Conservation (phyloP, 2,113 vertebrate genomes). For the Neodon shergylaensis region DNA sequence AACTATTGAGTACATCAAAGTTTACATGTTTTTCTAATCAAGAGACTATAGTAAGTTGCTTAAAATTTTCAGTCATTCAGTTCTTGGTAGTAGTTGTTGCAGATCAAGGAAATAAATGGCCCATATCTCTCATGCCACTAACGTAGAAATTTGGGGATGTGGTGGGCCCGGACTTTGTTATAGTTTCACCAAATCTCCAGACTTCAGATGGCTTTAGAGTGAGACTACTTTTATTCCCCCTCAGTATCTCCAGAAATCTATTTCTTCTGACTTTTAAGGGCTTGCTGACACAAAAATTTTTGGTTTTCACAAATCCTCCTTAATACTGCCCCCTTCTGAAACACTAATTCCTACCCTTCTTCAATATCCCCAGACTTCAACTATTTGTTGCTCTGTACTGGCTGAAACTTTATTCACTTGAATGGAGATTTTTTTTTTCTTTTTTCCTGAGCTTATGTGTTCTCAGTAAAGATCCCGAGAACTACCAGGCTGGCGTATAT, state of each 20-base stretch:
- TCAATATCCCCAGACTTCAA: accelerated
- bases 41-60: neutral
- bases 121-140: neutral
- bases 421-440: no score
- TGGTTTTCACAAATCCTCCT: neutral
- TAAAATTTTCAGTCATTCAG: neutral
- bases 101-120: neutral
- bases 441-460: neutral
- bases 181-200: neutral
- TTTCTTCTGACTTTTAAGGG: no score
- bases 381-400: neutral
- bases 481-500: accelerated
- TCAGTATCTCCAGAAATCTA: neutral
- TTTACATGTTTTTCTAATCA: neutral
- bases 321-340: neutral
- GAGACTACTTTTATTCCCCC: neutral
- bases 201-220: neutral
- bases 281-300: no score
- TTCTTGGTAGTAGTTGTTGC: neutral
- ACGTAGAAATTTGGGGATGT: neutral
- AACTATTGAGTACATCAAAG: neutral
- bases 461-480: no score
- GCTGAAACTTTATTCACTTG: neutral
- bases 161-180: neutral
- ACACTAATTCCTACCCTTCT: neutral